These are phyloP conservation scores for Leptopilina clavipes DNA, from an alignment of 1,140 invertebrate species.

Conservation along the genomic window DNA sequence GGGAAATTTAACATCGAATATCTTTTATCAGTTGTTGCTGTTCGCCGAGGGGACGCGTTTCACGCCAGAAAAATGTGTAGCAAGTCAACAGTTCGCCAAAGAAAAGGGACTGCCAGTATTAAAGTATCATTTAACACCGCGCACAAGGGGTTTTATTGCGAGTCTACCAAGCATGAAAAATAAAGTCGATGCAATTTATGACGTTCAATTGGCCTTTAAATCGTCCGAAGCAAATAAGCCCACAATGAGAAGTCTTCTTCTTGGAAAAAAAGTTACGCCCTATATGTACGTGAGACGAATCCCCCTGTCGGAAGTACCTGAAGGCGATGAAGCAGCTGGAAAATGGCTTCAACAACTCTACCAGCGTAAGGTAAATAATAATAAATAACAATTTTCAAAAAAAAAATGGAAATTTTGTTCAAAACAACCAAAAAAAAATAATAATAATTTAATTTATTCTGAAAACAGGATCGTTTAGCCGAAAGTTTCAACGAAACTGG, in stretches of 20 bases:
- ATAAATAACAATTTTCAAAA: no score
- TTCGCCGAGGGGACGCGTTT: constrained; percentile 97
- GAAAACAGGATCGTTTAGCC: constrained; percentile 82
- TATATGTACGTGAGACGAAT: constrained; percentile 90
- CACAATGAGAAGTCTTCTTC: constrained; percentile 88
- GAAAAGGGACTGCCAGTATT: constrained; percentile 89
- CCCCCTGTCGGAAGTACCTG: constrained; percentile 86
- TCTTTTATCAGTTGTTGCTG: constrained; percentile 82
- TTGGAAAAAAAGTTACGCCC: constrained; percentile 83
- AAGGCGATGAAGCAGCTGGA: constrained; percentile 84
- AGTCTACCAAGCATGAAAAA: constrained; percentile 83
- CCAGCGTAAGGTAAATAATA: constrained; percentile 87
- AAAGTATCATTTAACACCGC: constrained; percentile 93
- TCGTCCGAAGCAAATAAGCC: constrained; percentile 79
- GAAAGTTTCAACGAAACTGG: constrained; percentile 89
- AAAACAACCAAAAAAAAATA: no score
- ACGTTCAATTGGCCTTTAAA: constrained; percentile 88
- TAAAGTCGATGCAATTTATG: constrained; percentile 89
- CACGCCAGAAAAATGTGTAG: constrained; percentile 89
- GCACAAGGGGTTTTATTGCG: constrained; percentile 92
- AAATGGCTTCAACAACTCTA: constrained; percentile 89
- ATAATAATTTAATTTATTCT: no score
- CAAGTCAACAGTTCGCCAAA: constrained; percentile 90
- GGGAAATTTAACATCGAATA: constrained; percentile 14
- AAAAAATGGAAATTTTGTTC: no score